These are phyloP conservation scores for Acronicta psi DNA, from an alignment of 2,888 invertebrate species.

Conservation along the genomic window DNA sequence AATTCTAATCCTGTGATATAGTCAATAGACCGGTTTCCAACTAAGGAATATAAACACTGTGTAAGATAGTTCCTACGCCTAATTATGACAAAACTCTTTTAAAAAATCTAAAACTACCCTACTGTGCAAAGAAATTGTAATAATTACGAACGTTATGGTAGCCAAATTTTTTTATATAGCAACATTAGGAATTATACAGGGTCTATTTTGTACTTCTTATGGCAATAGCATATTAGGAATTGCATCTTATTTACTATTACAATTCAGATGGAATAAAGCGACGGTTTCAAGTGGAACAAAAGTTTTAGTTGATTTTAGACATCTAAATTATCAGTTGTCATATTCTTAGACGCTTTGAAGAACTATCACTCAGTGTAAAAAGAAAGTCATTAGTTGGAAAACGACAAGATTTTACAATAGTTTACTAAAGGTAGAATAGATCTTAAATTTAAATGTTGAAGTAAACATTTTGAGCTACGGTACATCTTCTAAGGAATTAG, in stretches of 20 bases:
- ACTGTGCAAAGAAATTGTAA: constrained; percentile 16
- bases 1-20: constrained; percentile 82
- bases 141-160: neutral
- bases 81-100: constrained; percentile 2
- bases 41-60: constrained; percentile 63
- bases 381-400: constrained; percentile 62
- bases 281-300: neutral
- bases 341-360: constrained; percentile 19
- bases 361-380: constrained; percentile 53
- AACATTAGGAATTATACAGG: constrained; percentile 21
- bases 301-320: constrained; percentile 25
- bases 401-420: constrained; percentile 66
- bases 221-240: constrained; percentile 23
- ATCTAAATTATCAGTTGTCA: constrained; percentile 4
- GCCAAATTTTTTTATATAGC: constrained; percentile 6
- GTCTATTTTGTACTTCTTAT: constrained; percentile 43
- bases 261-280: constrained; percentile 22
- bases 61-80: constrained; percentile 30
- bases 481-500: constrained; percentile 76
- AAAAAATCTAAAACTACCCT: constrained; percentile 22
- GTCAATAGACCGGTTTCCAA: constrained; percentile 71
- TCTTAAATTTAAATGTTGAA: constrained; percentile 78
- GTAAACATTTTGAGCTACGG: constrained; percentile 84
- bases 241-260: constrained; percentile 35
- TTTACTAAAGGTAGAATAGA: constrained; percentile 73